These are phyloP conservation scores for Vimba vimba DNA, from an alignment of 2,113 vertebrate species.

Conservation along the genomic window DNA sequence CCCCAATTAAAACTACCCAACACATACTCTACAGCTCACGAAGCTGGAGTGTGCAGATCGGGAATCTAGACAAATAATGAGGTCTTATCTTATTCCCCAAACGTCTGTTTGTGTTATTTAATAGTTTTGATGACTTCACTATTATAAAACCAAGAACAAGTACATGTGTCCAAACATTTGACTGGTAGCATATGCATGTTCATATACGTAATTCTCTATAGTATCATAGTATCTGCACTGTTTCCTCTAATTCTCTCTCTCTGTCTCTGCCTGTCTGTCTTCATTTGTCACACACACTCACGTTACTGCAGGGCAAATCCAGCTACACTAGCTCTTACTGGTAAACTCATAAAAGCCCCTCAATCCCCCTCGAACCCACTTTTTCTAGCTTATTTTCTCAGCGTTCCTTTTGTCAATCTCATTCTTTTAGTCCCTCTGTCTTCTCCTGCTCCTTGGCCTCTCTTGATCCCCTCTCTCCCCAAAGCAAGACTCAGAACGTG, in stretches of 20 bases:
- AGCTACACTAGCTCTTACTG: not conserved
- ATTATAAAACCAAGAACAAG: not conserved
- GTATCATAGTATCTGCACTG: not conserved
- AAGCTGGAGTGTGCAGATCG: not conserved
- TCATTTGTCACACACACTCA: slow-evolving; percentile 27
- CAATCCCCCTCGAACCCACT: slow-evolving; percentile 9
- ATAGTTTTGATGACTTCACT: not conserved
- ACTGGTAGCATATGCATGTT: not conserved
- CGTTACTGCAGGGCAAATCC: slow-evolving; percentile 21
- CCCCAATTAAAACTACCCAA: not conserved
- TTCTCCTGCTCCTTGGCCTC: slow-evolving; percentile 18
- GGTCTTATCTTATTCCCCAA: not conserved
- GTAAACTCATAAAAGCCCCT: slow-evolving; percentile 39
- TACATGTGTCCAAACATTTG: not conserved
- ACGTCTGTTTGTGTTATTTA: not conserved
- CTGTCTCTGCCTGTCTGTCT: slow-evolving; percentile 39
- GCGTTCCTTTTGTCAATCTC: slow-evolving; percentile 31
- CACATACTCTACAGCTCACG: not conserved
- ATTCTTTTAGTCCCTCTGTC: slow-evolving; percentile 14
- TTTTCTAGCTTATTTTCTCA: slow-evolving; percentile 59
- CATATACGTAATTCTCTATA: slow-evolving; percentile 7
- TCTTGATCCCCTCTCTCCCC: slow-evolving; percentile 19
- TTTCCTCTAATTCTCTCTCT: slow-evolving; percentile 21
- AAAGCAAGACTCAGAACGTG: slow-evolving; percentile 50
- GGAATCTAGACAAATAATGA: not conserved